phyloP scores from a whole-genome alignment of 2,888 invertebrate genomes.

The Phlogophora meticulosa region DNA sequence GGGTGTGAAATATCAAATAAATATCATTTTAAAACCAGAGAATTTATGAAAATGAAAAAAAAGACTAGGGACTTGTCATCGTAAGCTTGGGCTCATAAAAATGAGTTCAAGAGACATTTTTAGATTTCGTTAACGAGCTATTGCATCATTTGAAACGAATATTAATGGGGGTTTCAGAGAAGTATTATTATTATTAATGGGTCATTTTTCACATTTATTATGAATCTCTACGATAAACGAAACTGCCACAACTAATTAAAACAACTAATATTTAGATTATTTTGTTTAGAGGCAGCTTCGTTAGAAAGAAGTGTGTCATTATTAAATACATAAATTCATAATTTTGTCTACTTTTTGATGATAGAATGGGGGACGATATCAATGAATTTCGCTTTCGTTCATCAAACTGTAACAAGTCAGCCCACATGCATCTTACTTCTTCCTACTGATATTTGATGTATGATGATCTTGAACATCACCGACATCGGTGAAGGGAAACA shows the following conservation, averaged over 20 bases:
- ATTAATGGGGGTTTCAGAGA: conserved; percentile 10
- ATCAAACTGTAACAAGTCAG: no score
- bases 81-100: conserved; percentile 31
- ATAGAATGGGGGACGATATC: no score
- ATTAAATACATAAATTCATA: neutral
- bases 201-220: neutral
- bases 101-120: conserved; percentile 31
- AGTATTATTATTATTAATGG: conserved; percentile 20
- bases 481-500: no score
- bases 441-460: no score
- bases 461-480: no score
- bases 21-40: conserved; percentile 10
- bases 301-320: neutral
- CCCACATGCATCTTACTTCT: no score
- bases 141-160: conserved; percentile 22
- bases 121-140: conserved; percentile 23
- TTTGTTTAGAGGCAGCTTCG: neutral
- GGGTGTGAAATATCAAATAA: conserved; percentile 21
- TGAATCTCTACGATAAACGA: neutral
- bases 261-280: conserved; percentile 11
- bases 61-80: conserved; percentile 45
- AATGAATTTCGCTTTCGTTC: no score
- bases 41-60: conserved; percentile 6
- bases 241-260: conserved; percentile 4
- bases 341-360: neutral